phyloP scores from a whole-genome alignment of 2,888 invertebrate genomes.

The Chrysolina haemoptera region DNA sequence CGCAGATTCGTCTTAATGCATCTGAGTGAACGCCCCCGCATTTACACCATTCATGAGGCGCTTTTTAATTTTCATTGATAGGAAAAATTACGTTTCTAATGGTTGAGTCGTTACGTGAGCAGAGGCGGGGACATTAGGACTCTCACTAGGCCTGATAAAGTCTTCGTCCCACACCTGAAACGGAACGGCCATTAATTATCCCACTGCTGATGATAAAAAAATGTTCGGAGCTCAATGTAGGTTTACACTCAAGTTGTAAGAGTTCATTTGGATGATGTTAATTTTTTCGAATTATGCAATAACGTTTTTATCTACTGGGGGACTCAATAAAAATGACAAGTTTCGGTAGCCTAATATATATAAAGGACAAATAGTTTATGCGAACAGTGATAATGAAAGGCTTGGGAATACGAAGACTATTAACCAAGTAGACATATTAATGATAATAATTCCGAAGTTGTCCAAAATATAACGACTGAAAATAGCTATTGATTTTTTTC shows the following conservation, averaged over 20 bases:
- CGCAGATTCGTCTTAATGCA: conserved; percentile 47
- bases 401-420: too few relatives aligned
- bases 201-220: conserved; percentile 21
- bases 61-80: conserved; percentile 54
- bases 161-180: conserved; percentile 26
- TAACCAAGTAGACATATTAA: too few relatives aligned
- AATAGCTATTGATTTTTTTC: too few relatives aligned
- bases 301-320: not conserved
- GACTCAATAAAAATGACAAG: not conserved
- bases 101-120: conserved; percentile 37
- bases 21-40: conserved; percentile 49
- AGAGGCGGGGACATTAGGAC: conserved; percentile 49
- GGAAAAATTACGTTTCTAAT: conserved; percentile 50
- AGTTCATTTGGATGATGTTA: not conserved
- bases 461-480: too few relatives aligned
- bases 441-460: too few relatives aligned
- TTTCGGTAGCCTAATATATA: too few relatives aligned
- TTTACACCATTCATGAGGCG: conserved; percentile 52
- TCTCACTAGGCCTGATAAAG: conserved; percentile 20
- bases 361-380: too few relatives aligned
- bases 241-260: conserved; percentile 3
- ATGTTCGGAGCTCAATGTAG: conserved; percentile 1
- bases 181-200: conserved; percentile 22
- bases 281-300: not conserved
- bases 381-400: too few relatives aligned